Evolutionary conservation across 1,140 invertebrate species (phyloP).

Genomic region (Paralvinella palmiformis): DNA sequence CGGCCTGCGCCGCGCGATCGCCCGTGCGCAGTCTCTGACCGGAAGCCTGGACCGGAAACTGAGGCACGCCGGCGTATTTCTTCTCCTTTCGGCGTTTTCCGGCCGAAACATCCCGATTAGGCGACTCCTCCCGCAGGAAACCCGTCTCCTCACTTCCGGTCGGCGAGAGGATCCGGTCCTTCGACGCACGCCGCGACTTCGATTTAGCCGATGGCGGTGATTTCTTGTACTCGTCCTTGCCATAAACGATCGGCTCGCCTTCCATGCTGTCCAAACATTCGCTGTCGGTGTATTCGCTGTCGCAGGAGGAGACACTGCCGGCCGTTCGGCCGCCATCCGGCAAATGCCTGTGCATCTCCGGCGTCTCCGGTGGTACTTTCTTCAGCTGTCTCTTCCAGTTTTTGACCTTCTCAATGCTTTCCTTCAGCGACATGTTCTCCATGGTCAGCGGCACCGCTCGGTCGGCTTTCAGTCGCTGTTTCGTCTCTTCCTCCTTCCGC

Average conservation of each 20-base stretch:
- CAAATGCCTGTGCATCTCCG: neutral
- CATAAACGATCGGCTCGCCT: neutral
- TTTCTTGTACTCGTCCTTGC: too few relatives aligned
- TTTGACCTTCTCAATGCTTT: conserved; percentile 44
- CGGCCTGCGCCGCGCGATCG: conserved; percentile 27
- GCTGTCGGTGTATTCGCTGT: neutral
- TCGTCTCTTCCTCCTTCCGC: conserved; percentile 2
- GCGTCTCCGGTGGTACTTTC: neutral
- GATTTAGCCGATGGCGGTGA: neutral
- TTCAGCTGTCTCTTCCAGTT: conserved; percentile 25
- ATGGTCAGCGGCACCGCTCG: conserved; percentile 32
- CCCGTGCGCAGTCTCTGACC: conserved; percentile 17
- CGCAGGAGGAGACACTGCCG: neutral
- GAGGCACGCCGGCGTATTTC: conserved; percentile 33
- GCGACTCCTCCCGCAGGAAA: conserved; percentile 40
- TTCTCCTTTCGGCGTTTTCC: conserved; percentile 25
- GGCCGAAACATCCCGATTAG: conserved; percentile 23
- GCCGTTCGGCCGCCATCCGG: neutral
- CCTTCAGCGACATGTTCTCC: conserved; percentile 40
- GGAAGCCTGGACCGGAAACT: conserved; percentile 27
- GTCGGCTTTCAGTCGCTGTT: neutral
- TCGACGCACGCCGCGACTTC: neutral
- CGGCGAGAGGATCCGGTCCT: too few relatives aligned
- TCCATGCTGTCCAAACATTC: neutral
- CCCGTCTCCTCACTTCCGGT: conserved; percentile 25